These are phyloP conservation scores for Panurus biarmicus DNA, from an alignment of 2,113 vertebrate species.

Conservation along the genomic window DNA sequence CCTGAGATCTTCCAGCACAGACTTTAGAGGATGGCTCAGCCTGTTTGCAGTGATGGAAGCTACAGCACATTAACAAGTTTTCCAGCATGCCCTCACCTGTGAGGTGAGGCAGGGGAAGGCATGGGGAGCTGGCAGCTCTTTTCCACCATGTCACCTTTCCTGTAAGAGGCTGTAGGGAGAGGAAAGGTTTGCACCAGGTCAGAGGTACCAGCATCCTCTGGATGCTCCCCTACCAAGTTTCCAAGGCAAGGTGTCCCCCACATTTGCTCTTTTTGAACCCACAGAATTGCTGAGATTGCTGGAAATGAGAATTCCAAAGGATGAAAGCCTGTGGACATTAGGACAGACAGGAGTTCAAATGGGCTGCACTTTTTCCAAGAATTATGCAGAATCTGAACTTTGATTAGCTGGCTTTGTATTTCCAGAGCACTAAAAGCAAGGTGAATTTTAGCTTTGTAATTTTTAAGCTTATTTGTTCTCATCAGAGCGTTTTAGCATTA, in stretches of 20 bases:
- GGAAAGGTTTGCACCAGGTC: neutral
- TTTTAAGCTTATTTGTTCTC: slow-evolving; percentile 2
- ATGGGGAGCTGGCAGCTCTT: neutral
- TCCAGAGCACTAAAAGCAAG: neutral
- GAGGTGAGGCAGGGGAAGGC: neutral
- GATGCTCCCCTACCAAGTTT: neutral
- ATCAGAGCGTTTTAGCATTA: neutral
- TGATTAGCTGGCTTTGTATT: neutral
- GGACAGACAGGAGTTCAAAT: neutral
- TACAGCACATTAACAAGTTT: neutral
- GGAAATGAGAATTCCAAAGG: neutral
- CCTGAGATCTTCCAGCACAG: neutral
- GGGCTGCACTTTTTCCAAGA: neutral
- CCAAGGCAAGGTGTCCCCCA: neutral
- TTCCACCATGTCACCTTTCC: neutral
- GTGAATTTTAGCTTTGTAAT: neutral
- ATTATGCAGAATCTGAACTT: neutral
- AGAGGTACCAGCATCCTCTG: neutral
- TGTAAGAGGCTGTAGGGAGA: neutral
- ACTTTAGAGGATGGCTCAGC: neutral
- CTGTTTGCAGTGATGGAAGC: neutral
- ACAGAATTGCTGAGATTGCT: neutral
- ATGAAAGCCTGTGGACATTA: neutral
- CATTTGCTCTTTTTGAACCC: neutral
- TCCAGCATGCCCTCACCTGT: neutral